Conservation (phyloP, 2,113 vertebrate genomes). For the Anhinga anhinga region DNA sequence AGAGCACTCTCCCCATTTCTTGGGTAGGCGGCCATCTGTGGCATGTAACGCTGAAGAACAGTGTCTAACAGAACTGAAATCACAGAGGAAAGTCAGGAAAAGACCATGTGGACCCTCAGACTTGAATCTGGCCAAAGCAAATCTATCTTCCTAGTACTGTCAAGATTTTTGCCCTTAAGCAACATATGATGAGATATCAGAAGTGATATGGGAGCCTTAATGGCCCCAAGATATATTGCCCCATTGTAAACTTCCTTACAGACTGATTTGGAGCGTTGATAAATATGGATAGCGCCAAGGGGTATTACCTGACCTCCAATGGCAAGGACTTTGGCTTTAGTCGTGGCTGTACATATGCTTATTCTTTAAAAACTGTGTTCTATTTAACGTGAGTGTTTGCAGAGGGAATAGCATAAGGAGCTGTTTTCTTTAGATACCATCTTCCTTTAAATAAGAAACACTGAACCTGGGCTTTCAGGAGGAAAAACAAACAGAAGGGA, state of each 20-base stretch:
- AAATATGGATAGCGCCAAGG: neutral
- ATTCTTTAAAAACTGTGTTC: neutral
- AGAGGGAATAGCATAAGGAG: neutral
- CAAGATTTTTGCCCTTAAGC: neutral
- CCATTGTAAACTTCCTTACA: neutral
- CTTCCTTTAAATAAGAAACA: neutral
- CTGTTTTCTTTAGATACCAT: neutral
- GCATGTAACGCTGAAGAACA: neutral
- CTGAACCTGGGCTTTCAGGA: neutral
- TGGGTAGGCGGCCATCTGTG: conserved; percentile 48
- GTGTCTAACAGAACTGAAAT: conserved; percentile 8
- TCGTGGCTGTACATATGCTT: neutral
- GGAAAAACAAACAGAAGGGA: neutral
- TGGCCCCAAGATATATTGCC: neutral
- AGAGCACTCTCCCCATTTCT: neutral
- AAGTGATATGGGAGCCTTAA: neutral
- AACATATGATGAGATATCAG: neutral
- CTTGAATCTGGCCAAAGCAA: neutral
- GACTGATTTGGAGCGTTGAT: neutral
- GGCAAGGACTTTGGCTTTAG: neutral
- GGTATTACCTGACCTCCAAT: neutral
- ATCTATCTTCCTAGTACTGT: neutral
- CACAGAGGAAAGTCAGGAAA: neutral
- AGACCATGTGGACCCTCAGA: neutral
- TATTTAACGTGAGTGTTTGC: neutral